Evolutionary conservation across 2,888 invertebrate genomes (phyloP).

Genomic region (Sipha maydis): DNA sequence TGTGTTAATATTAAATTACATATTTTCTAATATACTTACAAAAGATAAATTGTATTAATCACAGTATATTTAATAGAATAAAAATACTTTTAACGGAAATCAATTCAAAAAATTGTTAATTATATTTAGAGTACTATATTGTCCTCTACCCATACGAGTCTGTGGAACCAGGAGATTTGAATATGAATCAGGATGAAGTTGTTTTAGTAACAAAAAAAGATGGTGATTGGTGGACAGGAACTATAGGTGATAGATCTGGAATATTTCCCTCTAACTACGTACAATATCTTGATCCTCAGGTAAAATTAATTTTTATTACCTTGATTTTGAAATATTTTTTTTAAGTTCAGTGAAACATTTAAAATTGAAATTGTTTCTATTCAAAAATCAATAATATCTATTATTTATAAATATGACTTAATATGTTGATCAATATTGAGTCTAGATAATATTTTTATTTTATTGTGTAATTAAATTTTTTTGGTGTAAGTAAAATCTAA

Average conservation of each 20-base stretch:
- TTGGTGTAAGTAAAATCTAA: too few relatives aligned
- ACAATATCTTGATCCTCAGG: conserved; percentile 69
- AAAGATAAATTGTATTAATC: too few relatives aligned
- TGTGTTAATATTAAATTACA: too few relatives aligned
- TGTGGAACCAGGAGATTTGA: conserved; percentile 88
- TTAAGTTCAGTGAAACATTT: neutral
- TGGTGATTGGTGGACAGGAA: conserved; percentile 99
- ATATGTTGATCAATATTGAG: too few relatives aligned
- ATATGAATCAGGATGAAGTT: conserved; percentile 85
- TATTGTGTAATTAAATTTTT: too few relatives aligned
- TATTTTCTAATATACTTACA: too few relatives aligned
- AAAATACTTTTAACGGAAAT: too few relatives aligned
- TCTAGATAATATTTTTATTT: too few relatives aligned
- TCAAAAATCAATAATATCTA: too few relatives aligned
- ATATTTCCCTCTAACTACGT: conserved; percentile 99
- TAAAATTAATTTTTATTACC: conserved; percentile 18
- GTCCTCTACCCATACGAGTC: conserved; percentile 92
- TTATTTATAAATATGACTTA: too few relatives aligned
- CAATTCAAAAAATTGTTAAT: neutral
- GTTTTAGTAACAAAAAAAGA: conserved; percentile 89
- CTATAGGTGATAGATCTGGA: conserved; percentile 82
- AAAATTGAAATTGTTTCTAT: neutral
- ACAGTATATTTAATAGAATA: too few relatives aligned
- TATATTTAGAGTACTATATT: conserved; percentile 79
- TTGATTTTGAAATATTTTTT: neutral